A percentile compares a stretch with the other conserved stretches of the same genome.
phyloP scores from a whole-genome alignment of 1,140 invertebrate genomes.

The Brachionus paranguensis region DNA sequence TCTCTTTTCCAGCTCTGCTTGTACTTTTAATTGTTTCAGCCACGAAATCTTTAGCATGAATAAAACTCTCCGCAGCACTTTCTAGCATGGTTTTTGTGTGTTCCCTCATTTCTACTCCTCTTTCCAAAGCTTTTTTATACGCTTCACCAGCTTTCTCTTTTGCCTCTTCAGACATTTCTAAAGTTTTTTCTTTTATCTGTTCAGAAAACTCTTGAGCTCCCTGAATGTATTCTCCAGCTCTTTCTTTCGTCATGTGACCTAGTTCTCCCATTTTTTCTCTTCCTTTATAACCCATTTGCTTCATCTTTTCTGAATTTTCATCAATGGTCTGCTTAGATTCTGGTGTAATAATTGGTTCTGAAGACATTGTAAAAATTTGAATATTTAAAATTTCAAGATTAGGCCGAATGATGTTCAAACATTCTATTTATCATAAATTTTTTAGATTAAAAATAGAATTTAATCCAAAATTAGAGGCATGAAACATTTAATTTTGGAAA shows the following conservation, averaged over 20 bases:
- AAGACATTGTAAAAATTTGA: neutral
- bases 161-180: neutral
- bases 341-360: neutral
- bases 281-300: neutral
- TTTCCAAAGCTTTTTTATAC: neutral
- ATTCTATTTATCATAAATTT: neutral
- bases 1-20: neutral
- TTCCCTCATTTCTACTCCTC: neutral
- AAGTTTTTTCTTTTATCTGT: constrained; percentile 28
- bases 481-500: neutral
- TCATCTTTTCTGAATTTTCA: neutral
- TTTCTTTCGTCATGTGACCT: neutral
- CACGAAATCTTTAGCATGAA: neutral
- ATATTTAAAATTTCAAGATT: neutral
- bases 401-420: neutral
- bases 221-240: neutral
- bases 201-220: neutral
- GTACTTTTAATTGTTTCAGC: neutral
- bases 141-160: neutral
- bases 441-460: neutral
- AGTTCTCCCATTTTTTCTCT: constrained; percentile 5
- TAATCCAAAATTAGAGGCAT: neutral
- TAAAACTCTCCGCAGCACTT: neutral
- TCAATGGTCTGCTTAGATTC: neutral
- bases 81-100: neutral